These are phyloP conservation scores for Haplochromis vanheusdeni DNA, from an alignment of 2,113 vertebrate genomes.

Conservation along the genomic window DNA sequence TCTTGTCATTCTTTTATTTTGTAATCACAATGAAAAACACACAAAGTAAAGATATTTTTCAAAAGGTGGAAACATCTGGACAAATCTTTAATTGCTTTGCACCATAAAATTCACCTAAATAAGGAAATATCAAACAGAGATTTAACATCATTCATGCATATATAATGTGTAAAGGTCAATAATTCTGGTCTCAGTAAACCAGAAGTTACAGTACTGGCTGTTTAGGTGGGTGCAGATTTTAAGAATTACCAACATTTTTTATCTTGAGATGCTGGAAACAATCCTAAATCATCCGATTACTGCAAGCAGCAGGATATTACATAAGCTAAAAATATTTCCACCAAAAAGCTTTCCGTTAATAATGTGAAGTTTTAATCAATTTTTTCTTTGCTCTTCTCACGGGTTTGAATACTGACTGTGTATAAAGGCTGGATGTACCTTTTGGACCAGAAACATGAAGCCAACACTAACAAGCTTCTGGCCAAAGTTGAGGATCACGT, in stretches of 20 bases:
- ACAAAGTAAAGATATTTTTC: not conserved
- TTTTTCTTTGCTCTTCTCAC: not conserved
- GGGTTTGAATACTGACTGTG: not conserved
- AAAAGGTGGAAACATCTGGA: not conserved
- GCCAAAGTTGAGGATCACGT: not conserved
- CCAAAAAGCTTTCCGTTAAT: not conserved
- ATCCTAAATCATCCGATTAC: not conserved
- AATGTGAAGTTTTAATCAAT: not conserved
- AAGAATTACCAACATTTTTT: not conserved
- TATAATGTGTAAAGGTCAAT: not conserved
- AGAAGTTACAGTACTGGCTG: not conserved
- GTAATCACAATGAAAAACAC: not conserved
- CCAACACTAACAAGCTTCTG: not conserved
- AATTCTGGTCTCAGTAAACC: not conserved
- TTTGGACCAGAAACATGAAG: not conserved
- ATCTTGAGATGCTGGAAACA: not conserved
- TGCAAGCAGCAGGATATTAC: not conserved
- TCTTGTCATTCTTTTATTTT: not conserved
- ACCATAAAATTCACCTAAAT: not conserved
- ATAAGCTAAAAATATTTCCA: not conserved
- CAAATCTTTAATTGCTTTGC: not conserved
- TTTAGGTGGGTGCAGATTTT: not conserved
- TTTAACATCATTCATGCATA: not conserved
- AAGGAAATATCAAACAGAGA: not conserved
- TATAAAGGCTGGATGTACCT: not conserved